Evolutionary conservation across 2,797 vertebrate genomes (phyloP).

Genomic region (Masticophis lateralis): DNA sequence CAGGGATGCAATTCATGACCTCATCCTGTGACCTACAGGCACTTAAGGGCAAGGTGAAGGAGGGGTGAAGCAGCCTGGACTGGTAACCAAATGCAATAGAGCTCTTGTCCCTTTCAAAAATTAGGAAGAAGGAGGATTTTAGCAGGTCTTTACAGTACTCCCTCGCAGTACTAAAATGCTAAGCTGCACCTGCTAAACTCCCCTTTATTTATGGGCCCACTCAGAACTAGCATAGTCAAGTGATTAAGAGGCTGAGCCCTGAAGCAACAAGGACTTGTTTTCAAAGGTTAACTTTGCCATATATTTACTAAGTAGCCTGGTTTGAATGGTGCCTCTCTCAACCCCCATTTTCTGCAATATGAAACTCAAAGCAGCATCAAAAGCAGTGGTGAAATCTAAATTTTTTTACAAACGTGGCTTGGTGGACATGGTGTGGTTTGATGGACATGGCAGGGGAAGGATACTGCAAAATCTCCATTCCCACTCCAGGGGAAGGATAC

Average conservation of each 20-base stretch:
- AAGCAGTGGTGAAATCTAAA: no score
- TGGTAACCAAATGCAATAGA: background rate
- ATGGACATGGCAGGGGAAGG: no score
- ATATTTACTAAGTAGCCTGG: background rate
- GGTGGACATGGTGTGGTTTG: no score
- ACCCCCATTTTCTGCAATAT: background rate
- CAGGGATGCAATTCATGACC: background rate
- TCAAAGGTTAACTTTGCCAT: background rate
- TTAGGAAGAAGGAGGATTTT: background rate
- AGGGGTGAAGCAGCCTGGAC: background rate
- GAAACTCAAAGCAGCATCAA: background rate
- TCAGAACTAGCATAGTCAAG: background rate
- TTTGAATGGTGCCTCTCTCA: background rate
- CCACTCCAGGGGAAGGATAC: no score
- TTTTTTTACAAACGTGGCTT: no score
- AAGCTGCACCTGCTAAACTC: background rate
- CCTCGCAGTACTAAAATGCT: background rate
- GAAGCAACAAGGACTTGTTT: background rate
- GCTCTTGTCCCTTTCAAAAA: background rate
- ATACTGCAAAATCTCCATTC: no score
- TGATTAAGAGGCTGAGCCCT: background rate
- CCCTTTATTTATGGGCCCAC: background rate
- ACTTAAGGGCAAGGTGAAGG: background rate
- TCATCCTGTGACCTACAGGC: background rate
- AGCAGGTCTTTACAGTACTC: background rate